Percentiles rank a stretch among this genome's conserved stretches.
These are phyloP conservation scores for Lacerta bilineata DNA, from an alignment of 2,797 vertebrate genomes.

Conservation along the genomic window DNA sequence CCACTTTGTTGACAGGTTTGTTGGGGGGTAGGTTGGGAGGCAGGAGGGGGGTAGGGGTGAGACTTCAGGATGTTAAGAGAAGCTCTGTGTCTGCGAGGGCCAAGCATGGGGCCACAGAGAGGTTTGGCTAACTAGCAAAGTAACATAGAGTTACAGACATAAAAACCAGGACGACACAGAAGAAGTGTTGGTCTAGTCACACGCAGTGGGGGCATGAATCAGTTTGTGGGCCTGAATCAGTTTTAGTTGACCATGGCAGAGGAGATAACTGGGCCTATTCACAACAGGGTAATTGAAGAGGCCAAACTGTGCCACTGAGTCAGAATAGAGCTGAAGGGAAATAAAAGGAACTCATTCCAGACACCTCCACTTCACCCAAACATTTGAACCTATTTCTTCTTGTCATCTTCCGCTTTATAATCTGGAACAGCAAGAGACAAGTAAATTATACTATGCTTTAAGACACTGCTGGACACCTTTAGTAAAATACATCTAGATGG, in stretches of 20 bases:
- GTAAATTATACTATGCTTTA: not conserved
- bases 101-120: not conserved
- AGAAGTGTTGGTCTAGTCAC: not conserved
- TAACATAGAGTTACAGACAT: not conserved
- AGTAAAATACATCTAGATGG: not conserved
- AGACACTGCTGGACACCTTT: not conserved
- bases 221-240: not conserved
- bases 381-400: not conserved
- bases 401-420: not conserved
- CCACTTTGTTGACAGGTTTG: conserved; percentile 94
- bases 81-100: not conserved
- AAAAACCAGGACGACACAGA: not conserved
- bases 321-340: not conserved
- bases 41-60: rapidly evolving
- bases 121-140: not conserved
- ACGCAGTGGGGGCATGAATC: not conserved
- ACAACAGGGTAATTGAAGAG: not conserved
- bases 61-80: rapidly evolving
- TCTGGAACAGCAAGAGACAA: not conserved
- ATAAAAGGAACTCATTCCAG: not conserved
- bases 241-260: not conserved
- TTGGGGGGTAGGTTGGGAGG: rapidly evolving
- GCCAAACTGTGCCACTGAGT: not conserved
- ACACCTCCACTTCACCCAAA: not conserved
- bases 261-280: not conserved